Evolutionary conservation across 2,113 vertebrate species (phyloP), one percentile per base, ranked within the genome.

Genomic region (Hippopotamus amphibius): DNA sequence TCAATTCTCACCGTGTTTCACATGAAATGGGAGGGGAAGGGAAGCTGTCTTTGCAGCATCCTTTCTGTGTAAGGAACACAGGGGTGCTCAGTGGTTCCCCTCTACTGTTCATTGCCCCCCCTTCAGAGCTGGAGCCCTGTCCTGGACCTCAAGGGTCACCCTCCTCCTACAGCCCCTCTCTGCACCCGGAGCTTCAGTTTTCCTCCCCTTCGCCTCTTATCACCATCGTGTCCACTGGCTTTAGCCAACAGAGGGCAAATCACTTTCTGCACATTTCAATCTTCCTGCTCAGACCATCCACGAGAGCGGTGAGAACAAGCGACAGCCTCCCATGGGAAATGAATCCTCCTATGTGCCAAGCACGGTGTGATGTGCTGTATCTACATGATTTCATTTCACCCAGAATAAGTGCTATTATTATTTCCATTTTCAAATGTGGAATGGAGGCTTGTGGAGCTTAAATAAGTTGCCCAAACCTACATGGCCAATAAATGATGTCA

Each of bases 321-420:
- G 19, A 14, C 19, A 17, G 1, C 43, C 68, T 61, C 83, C 68
- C 37, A 12, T 0, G 0, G 41, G 22, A 48, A 30, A 0, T 57
- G 30, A 90, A 19, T 24, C 43, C 26, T 59, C 14, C 15, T 7
- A 0, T 10, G 6, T 19, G 4, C n/a, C 24, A 48, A 55, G 72
- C 21, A 3, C 21, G 0, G 14, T 21, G 17, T 33, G 28, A 5
- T 10, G 50, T 4, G 50, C 16, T 59, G 17, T 22, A 4, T 6
- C 19, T 9, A 4, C 5, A 3, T 15, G n/a, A 28, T 10, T 24
- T 85, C 37, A n/a, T 43, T 68, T 84, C n/a, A 19, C 59, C 65
- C 6, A 9, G 41, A 21, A 12, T 24, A 41, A 77, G 6, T 84
- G 53, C 11, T 41, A 43, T 30, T 12, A 7, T n/a, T 22, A 16